These are phyloP conservation scores for Andrena camellia DNA, from an alignment of 2,888 invertebrate species.

Conservation along the genomic window DNA sequence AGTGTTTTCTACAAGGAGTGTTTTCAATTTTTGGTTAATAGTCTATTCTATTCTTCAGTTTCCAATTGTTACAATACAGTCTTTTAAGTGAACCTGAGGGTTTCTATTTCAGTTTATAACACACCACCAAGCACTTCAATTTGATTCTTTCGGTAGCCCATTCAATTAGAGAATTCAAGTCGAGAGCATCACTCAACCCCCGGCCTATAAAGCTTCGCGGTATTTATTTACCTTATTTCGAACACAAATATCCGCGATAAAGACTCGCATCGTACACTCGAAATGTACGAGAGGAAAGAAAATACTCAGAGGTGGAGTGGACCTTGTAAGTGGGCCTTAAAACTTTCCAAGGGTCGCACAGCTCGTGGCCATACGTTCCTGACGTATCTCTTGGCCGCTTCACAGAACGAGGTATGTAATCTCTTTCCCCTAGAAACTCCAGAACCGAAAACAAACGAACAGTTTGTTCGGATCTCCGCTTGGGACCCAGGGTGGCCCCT, in stretches of 20 bases:
- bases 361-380: neutral
- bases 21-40: too few relatives aligned
- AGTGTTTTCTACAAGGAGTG: too few relatives aligned
- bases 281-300: neutral
- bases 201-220: neutral
- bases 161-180: neutral
- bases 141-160: neutral
- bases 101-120: too few relatives aligned
- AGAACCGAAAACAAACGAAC: constrained; percentile 50
- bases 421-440: constrained; percentile 15
- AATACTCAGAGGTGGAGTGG: neutral
- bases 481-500: neutral
- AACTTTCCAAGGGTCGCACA: constrained; percentile 19
- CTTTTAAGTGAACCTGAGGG: too few relatives aligned
- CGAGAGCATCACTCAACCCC: neutral
- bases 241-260: constrained; percentile 16
- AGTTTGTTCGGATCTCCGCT: constrained; percentile 50
- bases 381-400: constrained; percentile 10
- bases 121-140: too few relatives aligned
- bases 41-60: too few relatives aligned
- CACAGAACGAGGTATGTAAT: neutral
- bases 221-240: neutral
- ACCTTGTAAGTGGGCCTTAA: constrained; percentile 13
- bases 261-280: neutral
- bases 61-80: too few relatives aligned